Conservation (phyloP, 1,140 invertebrate genomes). For the Palaemon carinicauda region DNA sequence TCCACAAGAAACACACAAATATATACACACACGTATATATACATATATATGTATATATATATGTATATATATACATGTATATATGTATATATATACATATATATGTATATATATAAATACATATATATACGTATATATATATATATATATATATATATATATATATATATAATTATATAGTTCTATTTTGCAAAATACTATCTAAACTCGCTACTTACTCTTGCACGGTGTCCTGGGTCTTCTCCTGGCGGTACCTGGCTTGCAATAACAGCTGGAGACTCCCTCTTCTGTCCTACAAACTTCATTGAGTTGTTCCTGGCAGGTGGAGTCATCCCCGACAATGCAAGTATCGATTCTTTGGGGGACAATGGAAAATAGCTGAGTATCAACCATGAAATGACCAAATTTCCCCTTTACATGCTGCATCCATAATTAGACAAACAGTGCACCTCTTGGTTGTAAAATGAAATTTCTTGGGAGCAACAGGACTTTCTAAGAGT, state of each 20-base stretch:
- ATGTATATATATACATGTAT: too few species aligned
- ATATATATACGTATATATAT: too few species aligned
- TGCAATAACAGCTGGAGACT: conserved; percentile 90
- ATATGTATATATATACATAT: too few species aligned
- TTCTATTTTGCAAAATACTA: neutral
- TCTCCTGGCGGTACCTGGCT: conserved; percentile 82
- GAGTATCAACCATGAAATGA: too few species aligned
- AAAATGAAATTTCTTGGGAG: too few species aligned
- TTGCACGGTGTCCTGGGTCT: conserved; percentile 82
- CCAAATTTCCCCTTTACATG: too few species aligned
- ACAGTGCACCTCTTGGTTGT: neutral
- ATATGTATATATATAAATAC: too few species aligned
- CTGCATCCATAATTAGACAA: neutral
- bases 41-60: too few species aligned
- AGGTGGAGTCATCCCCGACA: conserved; percentile 91
- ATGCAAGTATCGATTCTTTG: conserved; percentile 89
- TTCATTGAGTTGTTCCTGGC: conserved; percentile 85
- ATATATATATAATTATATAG: too few species aligned
- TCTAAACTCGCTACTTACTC: conserved; percentile 66
- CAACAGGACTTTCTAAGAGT: too few species aligned
- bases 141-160: neutral
- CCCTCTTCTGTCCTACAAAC: conserved; percentile 86
- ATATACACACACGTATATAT: too few species aligned
- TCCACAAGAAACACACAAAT: too few species aligned
- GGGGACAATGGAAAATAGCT: neutral